Conservation (phyloP, 2,888 invertebrate species). For the Eudasyphora cyanicolor region DNA sequence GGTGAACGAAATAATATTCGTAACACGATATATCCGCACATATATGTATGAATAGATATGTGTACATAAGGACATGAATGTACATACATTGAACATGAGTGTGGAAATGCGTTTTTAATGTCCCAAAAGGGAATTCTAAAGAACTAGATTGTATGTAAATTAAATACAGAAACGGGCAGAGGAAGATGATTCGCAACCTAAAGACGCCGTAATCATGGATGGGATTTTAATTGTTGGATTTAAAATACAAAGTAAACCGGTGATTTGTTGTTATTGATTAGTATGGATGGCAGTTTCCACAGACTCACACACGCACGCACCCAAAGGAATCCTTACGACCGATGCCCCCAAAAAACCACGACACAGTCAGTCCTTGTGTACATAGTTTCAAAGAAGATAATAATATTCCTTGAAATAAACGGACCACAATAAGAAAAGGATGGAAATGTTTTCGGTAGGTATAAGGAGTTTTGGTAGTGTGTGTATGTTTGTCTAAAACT, state of each 20-base stretch:
- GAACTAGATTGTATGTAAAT: constrained; percentile 49
- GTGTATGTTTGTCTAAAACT: constrained; percentile 36
- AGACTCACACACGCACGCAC: not conserved
- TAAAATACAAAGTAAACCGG: constrained; percentile 75
- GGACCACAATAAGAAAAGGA: constrained; percentile 42
- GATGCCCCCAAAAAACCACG: no score
- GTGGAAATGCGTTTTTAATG: constrained; percentile 78
- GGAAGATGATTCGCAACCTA: not conserved
- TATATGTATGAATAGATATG: not conserved
- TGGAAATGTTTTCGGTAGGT: constrained; percentile 22
- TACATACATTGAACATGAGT: not conserved
- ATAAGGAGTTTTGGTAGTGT: constrained; percentile 26
- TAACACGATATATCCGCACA: constrained; percentile 26
- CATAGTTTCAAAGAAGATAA: not conserved
- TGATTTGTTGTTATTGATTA: constrained; percentile 78
- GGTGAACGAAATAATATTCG: constrained; percentile 52
- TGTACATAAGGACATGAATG: constrained; percentile 3
- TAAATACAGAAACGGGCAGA: constrained; percentile 51
- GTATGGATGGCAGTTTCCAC: constrained; percentile 70
- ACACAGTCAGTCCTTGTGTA: not conserved
- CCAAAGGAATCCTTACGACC: no score
- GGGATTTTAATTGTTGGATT: constrained; percentile 68
- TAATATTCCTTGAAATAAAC: not conserved
- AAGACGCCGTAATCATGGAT: not conserved
- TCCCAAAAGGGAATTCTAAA: constrained; percentile 76